A percentile compares a stretch with the other conserved stretches of the same genome.
These are phyloP conservation scores for Silurus asotus DNA, from an alignment of 2,113 vertebrate species.

Conservation along the genomic window DNA sequence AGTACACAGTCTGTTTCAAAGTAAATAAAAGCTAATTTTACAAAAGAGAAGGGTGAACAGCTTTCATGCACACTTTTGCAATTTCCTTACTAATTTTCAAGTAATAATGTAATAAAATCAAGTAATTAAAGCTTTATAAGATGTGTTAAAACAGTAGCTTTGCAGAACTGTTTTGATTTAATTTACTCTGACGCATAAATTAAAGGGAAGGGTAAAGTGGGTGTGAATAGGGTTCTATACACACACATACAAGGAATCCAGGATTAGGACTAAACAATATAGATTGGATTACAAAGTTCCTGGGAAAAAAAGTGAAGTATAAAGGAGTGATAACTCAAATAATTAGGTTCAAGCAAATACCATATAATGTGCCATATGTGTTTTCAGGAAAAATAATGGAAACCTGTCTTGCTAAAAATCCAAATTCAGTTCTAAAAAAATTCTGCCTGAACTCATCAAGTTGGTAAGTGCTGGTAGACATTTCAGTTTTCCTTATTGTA, in stretches of 20 bases:
- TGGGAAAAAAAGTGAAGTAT: conserved; percentile 64
- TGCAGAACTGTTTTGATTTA: background rate
- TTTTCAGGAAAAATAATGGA: background rate
- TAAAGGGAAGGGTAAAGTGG: background rate
- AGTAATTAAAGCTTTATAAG: background rate
- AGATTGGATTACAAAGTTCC: conserved; percentile 74
- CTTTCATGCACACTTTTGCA: too few relatives aligned
- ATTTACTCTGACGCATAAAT: background rate
- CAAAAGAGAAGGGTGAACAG: background rate
- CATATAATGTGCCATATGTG: background rate
- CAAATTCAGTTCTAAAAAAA: background rate
- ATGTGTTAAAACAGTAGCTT: background rate
- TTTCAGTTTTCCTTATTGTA: background rate
- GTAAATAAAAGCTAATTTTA: background rate
- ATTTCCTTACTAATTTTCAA: background rate
- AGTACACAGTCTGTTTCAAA: too few relatives aligned
- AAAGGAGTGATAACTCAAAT: conserved; percentile 15
- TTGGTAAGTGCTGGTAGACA: background rate
- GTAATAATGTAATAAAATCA: background rate
- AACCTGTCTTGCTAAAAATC: background rate
- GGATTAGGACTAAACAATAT: conserved; percentile 38
- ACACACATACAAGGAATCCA: background rate
- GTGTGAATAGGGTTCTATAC: background rate
- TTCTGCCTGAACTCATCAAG: background rate
- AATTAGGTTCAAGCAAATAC: background rate